A percentile compares a stretch with the other conserved stretches of the same genome.
phyloP scores from a whole-genome alignment of 2,113 vertebrate species.

The Cranoglanis bouderius region DNA sequence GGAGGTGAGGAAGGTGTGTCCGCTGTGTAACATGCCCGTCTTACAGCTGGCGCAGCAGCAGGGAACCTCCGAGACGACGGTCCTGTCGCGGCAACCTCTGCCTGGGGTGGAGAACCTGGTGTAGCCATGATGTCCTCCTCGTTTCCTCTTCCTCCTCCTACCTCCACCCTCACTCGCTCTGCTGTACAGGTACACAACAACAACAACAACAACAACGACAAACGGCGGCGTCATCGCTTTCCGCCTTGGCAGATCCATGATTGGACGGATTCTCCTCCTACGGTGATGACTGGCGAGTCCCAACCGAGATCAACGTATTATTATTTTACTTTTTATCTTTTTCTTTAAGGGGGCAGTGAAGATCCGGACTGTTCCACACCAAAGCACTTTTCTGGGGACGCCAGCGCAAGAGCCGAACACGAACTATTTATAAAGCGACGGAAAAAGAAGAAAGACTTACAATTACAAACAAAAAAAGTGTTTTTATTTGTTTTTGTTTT shows the following conservation, averaged over 20 bases:
- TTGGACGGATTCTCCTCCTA: slow-evolving; percentile 43
- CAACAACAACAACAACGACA: slow-evolving; percentile 22
- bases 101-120: slow-evolving; percentile 91
- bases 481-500: slow-evolving; percentile 32
- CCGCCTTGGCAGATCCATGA: not conserved
- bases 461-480: slow-evolving; percentile 6
- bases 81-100: slow-evolving; percentile 81
- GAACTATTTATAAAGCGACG: slow-evolving; percentile 55
- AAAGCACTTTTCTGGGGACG: slow-evolving; percentile 81
- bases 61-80: slow-evolving; percentile 74
- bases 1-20: slow-evolving; percentile 98
- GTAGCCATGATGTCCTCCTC: slow-evolving; percentile 67
- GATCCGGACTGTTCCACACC: slow-evolving; percentile 74
- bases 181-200: slow-evolving; percentile 64
- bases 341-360: slow-evolving; percentile 57
- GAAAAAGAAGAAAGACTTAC: slow-evolving; percentile 41
- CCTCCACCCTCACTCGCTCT: slow-evolving; percentile 48
- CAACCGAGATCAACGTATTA: not conserved
- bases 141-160: slow-evolving; percentile 4
- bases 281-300: slow-evolving; percentile 12
- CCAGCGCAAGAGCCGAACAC: slow-evolving; percentile 61
- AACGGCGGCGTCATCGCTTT: not conserved
- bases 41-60: slow-evolving; percentile 93
- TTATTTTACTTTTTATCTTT: slow-evolving; percentile 35
- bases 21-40: slow-evolving; percentile 96